These are phyloP conservation scores for Aphelocoma californica DNA, from an alignment of 2,797 vertebrate genomes.

Conservation along the genomic window DNA sequence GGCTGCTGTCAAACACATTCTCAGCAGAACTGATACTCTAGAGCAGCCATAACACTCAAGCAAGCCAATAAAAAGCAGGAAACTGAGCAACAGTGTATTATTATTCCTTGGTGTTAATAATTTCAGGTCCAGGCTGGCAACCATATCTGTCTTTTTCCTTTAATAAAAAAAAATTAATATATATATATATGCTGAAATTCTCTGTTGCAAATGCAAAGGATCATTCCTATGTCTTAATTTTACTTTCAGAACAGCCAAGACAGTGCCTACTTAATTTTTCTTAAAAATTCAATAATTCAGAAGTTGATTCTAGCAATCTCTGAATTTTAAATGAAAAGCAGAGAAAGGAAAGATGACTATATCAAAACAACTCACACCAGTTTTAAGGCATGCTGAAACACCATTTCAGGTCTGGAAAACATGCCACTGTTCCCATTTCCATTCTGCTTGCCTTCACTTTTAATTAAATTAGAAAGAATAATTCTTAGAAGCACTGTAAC, in stretches of 20 bases:
- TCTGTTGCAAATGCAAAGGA: background rate
- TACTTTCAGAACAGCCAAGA: background rate
- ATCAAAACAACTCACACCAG: background rate
- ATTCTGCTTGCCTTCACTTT: background rate
- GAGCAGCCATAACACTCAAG: background rate
- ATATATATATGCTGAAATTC: background rate
- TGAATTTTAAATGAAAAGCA: background rate
- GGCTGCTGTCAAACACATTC: conserved; percentile 19
- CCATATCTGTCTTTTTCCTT: background rate
- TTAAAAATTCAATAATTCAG: background rate
- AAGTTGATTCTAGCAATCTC: background rate
- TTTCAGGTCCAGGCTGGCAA: background rate
- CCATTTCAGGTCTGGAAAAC: background rate
- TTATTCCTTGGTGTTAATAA: background rate
- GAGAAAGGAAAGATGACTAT: background rate
- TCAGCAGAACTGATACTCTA: background rate
- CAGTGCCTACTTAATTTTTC: background rate
- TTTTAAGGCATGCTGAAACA: background rate
- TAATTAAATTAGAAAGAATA: background rate
- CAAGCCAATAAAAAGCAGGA: conserved; percentile 24
- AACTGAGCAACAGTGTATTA: background rate
- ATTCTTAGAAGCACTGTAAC: background rate
- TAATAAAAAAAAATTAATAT: background rate
- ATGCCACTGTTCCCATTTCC: background rate
- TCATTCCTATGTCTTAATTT: background rate